A percentile compares a stretch with the other conserved stretches of the same genome.
Evolutionary conservation across 35 echinoderm and acorn worm genomes (phyloP).

Genomic region (Anneissia japonica): DNA sequence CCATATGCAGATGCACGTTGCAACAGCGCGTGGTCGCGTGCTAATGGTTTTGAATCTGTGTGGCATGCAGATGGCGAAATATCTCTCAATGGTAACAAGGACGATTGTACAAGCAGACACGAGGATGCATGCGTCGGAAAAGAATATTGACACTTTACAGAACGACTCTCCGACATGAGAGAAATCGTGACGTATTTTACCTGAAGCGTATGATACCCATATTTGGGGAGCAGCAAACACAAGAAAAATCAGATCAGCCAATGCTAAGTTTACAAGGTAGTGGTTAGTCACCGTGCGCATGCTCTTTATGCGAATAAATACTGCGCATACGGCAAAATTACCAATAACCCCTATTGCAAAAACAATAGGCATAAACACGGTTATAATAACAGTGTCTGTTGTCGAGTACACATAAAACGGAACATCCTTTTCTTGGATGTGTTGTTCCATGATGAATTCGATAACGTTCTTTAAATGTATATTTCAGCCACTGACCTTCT

Average conservation of each 20-base stretch:
- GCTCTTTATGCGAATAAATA: conserved; percentile 65
- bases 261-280: conserved; percentile 82
- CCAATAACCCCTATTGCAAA: conserved; percentile 86
- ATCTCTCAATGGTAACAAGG: conserved; percentile 76
- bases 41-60: conserved; percentile 73
- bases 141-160: conserved; percentile 66
- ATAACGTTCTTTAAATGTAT: neutral
- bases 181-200: conserved; percentile 53
- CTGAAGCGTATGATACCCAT: conserved; percentile 64
- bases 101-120: conserved; percentile 79
- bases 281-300: conserved; percentile 97
- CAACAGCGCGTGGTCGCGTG: conserved; percentile 56
- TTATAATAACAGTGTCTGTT: conserved; percentile 64
- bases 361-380: conserved; percentile 79
- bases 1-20: conserved; percentile 61
- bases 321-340: conserved; percentile 71
- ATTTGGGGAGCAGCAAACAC: conserved; percentile 69
- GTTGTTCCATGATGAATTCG: neutral
- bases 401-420: conserved; percentile 56
- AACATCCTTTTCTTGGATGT: conserved; percentile 13
- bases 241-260: conserved; percentile 78
- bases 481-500: neutral
- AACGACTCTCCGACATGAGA: conserved; percentile 42
- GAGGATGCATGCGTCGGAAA: conserved; percentile 41
- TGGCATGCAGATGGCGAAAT: conserved; percentile 93